Base-by-base conservation (phyloP, 2,888 invertebrate genomes). In the Myopa tessellatipennis region DNA sequence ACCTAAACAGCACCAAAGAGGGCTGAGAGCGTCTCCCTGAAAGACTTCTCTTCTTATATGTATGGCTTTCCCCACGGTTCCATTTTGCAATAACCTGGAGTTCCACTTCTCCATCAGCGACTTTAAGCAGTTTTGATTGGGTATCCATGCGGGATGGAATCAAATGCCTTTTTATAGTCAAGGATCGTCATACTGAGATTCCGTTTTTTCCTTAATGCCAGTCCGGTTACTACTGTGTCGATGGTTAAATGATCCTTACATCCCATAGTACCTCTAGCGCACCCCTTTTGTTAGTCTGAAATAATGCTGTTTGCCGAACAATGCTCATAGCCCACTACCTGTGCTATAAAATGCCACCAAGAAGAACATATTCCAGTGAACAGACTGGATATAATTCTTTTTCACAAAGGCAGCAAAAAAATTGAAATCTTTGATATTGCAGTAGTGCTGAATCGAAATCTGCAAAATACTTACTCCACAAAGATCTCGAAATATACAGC, bases 211-310 rank as follows among this genome's bases (percentile, higher is more conserved):
- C 16, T 38, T 45, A 18, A 71, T 36, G 1, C n/a, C n/a, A n/a
- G n/a, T n/a, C n/a, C n/a, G n/a, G n/a, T n/a, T n/a, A n/a, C n/a
- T n/a, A n/a, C n/a, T n/a, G n/a, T n/a, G n/a, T 61, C 67, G 8
- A 68, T 68, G 5, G 68, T 68, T 12, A 68, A 40, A 12, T 68
- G 68, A 6, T 68, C 68, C 40, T 68, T 68, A 18, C 68, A 68
- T 40, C 68, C 68, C 14, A 40, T 12, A 4, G 68, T 40, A 6
- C 26, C 10, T 18, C 4, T 68, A 6, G 7, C 18, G 45, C 68
- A 68, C 6, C 68, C 68, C 40, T 14, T 68, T 40, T 68, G 68
- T 38, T 68, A 3, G 12, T 12, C 12, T n/a, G 68, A 40, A 16
- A 68, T 68, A 68, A 26, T 68, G n/a, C n/a, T n/a, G n/a, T n/a